Conservation (phyloP, 1,140 invertebrate species). For the Saccostrea echinata region DNA sequence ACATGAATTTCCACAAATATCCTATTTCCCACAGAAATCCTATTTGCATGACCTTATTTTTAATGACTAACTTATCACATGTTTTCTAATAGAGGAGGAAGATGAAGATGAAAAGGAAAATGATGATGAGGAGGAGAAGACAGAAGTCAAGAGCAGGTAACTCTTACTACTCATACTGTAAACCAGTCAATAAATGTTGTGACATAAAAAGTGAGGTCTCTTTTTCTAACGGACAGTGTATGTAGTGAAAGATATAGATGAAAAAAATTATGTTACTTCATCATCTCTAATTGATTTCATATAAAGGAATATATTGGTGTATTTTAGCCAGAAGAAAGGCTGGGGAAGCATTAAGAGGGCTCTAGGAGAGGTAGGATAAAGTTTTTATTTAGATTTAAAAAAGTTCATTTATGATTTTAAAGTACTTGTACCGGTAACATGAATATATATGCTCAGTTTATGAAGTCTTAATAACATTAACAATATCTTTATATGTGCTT, state of each 20-base stretch:
- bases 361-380: constrained; percentile 68
- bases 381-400: background rate
- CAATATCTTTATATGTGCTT: constrained; percentile 12
- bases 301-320: background rate
- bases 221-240: too few species aligned
- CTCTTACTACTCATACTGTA: background rate
- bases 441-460: background rate
- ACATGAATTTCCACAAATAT: too few species aligned
- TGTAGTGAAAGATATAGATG: too few species aligned
- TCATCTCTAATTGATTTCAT: too few species aligned
- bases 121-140: constrained; percentile 53
- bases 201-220: too few species aligned
- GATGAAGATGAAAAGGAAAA: constrained; percentile 65
- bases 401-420: background rate
- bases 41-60: too few species aligned
- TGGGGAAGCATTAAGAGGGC: constrained; percentile 73
- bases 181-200: too few species aligned
- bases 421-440: background rate
- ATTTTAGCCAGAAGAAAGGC: constrained; percentile 67
- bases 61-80: too few species aligned
- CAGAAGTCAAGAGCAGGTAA: constrained; percentile 55
- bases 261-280: too few species aligned
- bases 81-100: constrained; percentile 68
- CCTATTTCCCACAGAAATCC: too few species aligned
- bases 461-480: background rate